Percentiles rank a stretch among this genome's conserved stretches.
Evolutionary conservation across 2,888 invertebrate species (phyloP).

Genomic region (Clunio marinus): DNA sequence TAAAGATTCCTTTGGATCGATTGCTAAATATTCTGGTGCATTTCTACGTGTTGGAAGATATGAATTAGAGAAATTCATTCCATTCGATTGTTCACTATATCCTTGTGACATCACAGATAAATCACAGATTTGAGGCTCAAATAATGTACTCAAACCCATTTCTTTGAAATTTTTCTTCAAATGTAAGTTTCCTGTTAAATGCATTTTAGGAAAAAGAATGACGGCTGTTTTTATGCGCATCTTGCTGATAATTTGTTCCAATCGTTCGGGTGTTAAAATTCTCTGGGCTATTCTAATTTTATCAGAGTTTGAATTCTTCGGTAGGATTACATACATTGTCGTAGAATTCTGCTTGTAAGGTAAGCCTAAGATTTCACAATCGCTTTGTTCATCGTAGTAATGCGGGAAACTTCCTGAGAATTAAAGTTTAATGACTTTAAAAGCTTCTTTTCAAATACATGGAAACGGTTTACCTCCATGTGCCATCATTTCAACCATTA

Average conservation of each 20-base stretch:
- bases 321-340: conserved; percentile 63
- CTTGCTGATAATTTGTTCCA: conserved; percentile 49
- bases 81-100: too few species aligned
- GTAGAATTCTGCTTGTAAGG: conserved; percentile 62
- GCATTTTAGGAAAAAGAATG: conserved; percentile 67
- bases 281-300: conserved; percentile 52
- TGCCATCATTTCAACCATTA: conserved; percentile 59
- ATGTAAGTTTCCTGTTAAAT: conserved; percentile 58
- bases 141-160: conserved; percentile 62
- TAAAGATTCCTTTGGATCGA: too few species aligned
- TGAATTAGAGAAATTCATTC: too few species aligned
- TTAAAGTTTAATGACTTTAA: not conserved
- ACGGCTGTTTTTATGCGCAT: conserved; percentile 51
- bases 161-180: conserved; percentile 56
- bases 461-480: conserved; percentile 52
- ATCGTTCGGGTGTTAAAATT: conserved; percentile 49
- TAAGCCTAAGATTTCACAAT: conserved; percentile 60
- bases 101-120: conserved; percentile 62
- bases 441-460: conserved; percentile 41
- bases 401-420: conserved; percentile 5
- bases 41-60: too few species aligned
- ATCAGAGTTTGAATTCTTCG: conserved; percentile 53
- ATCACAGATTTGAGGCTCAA: conserved; percentile 59
- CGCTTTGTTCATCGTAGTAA: conserved; percentile 45
- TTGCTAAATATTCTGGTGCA: too few species aligned